A percentile compares a stretch with the other conserved stretches of the same genome.
These are phyloP conservation scores for Drosophila lini DNA, from an alignment of 1,140 invertebrate species.

Conservation along the genomic window DNA sequence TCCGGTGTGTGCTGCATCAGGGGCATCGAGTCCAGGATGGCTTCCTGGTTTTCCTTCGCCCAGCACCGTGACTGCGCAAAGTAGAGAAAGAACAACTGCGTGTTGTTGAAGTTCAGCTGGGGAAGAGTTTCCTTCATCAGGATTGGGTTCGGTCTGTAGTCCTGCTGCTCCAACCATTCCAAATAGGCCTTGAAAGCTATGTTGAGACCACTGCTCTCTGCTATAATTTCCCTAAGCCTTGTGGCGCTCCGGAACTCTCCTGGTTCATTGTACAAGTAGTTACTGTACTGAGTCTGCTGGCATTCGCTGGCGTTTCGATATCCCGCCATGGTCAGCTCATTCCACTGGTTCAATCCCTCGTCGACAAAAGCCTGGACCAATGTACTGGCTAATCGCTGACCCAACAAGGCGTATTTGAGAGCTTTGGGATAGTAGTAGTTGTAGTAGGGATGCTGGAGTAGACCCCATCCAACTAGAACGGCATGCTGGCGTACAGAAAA, in stretches of 20 bases:
- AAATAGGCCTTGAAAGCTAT: constrained; percentile 87
- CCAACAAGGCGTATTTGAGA: constrained; percentile 98
- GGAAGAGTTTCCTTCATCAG: constrained; percentile 63
- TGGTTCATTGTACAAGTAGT: constrained; percentile 65
- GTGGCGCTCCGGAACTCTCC: constrained; percentile 87
- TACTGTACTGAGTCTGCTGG: constrained; percentile 95
- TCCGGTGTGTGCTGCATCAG: constrained; percentile 64
- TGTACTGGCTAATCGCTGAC: constrained; percentile 97
- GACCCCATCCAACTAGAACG: constrained; percentile 96
- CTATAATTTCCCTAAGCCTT: constrained; percentile 90
- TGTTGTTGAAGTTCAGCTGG: constrained; percentile 74
- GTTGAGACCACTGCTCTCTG: constrained; percentile 87
- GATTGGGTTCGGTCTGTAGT: constrained; percentile 19
- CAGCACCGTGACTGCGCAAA: constrained; percentile 86
- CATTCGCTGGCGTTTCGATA: constrained; percentile 96
- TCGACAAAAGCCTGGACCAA: constrained; percentile 97
- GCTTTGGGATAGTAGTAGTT: constrained; percentile 93
- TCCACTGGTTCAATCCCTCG: constrained; percentile 98
- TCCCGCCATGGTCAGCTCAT: constrained; percentile 93
- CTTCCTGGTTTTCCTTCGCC: constrained; percentile 40
- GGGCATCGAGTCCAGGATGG: constrained; percentile 51
- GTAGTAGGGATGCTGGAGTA: constrained; percentile 97
- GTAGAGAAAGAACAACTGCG: constrained; percentile 90
- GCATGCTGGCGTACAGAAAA: constrained; percentile 91
- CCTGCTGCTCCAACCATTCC: constrained; percentile 68